Evolutionary conservation across 2,888 invertebrate genomes (phyloP), one percentile per base, ranked within the genome.

Genomic region (Choristoneura rosaceana): DNA sequence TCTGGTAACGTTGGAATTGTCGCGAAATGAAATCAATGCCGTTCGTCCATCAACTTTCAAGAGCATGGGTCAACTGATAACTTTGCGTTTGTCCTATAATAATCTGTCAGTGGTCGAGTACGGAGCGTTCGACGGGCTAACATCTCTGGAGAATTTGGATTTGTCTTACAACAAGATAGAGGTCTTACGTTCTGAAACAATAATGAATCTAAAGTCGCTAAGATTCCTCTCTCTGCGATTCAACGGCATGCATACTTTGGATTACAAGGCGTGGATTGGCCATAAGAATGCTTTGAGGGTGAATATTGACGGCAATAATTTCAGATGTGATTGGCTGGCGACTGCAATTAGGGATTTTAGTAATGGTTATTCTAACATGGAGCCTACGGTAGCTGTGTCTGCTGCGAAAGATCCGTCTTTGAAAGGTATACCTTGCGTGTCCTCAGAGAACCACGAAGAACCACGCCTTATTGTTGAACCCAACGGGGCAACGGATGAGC

Each of bases 261-360:
- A 90, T 17, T 86, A 89, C 45, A 86, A 84, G 12, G 80, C 77
- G 38, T 94, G 94, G 93, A 81, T 88, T 3, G 79, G 83, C 0
- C 91, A 91, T 71, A 86, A 85, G 63, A 70, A 74, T 64, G 81
- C 84, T 41, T 77, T 93, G 59, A 83, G 71, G 10, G 85, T 93
- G 3, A 87, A 84, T 75, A 69, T 94, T 3, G 93, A 94, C 60
- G 90, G 87, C 2, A 94, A 92, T 67, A 83, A 82, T 17, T 83
- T 91, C 4, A 83, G 86, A 9, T 94, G 93, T 67, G 85, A 88
- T 1, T 93, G 93, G 93, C 76, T 94, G 45, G 83, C 82, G 0
- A 79, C 76, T 8, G 91, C 88, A 0, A 74, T 94, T 50, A 85
- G 73, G 3, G 88, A 92, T 75, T 89, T 78, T 64, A 84, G 90